phyloP scores from a whole-genome alignment of 2,888 invertebrate species.

The Sabatieria punctata region DNA sequence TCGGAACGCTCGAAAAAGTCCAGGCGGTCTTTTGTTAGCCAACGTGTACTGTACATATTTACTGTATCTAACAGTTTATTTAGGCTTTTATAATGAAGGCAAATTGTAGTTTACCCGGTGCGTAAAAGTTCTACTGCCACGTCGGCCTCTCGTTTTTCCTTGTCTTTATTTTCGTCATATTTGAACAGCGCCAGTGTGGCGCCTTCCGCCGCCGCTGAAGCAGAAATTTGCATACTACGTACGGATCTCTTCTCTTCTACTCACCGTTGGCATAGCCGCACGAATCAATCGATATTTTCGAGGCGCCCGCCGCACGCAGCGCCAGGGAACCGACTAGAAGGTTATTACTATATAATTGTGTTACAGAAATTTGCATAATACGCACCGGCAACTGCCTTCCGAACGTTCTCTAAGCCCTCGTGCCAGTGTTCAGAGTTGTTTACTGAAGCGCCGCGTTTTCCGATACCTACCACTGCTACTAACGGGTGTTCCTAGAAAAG shows the following conservation, averaged over 20 bases:
- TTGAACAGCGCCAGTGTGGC: conserved; percentile 49
- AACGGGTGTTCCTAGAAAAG: background rate
- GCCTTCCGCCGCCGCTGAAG: conserved; percentile 55
- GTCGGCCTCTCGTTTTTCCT: no score
- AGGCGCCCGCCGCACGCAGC: conserved; percentile 34
- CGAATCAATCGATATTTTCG: conserved; percentile 50
- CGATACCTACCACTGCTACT: conserved; percentile 8
- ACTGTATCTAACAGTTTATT: no score
- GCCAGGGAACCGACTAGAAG: conserved; percentile 27
- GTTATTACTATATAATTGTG: conserved; percentile 16
- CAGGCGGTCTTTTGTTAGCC: no score
- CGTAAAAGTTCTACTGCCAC: no score
- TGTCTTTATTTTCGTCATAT: conserved; percentile 49
- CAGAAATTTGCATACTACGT: background rate
- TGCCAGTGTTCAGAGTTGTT: conserved; percentile 51
- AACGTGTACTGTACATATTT: no score
- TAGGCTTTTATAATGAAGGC: no score
- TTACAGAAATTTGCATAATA: conserved; percentile 1
- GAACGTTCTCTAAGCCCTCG: conserved; percentile 49
- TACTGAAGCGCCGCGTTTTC: conserved; percentile 18
- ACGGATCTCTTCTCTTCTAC: conserved; percentile 4
- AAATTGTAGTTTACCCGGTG: no score
- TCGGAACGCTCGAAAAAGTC: no score
- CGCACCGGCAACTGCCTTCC: conserved; percentile 49
- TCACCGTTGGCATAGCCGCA: conserved; percentile 51